Conservation (phyloP, 2,797 vertebrate genomes). For the Falco naumanni region DNA sequence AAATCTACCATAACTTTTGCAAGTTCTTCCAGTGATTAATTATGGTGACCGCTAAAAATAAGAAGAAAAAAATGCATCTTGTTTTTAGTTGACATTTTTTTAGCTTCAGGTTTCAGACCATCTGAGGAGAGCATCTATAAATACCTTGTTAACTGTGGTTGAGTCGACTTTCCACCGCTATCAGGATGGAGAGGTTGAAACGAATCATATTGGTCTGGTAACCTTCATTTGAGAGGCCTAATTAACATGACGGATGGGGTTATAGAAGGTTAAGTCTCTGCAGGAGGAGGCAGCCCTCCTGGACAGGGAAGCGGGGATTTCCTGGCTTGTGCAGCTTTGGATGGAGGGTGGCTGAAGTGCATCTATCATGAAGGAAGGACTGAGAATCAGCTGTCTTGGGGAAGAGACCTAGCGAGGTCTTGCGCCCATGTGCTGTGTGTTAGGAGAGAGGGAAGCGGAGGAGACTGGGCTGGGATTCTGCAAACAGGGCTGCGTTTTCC, state of each 20-base stretch:
- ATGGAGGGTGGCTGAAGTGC: background rate
- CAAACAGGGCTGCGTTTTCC: background rate
- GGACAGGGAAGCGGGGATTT: background rate
- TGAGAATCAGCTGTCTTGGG: background rate
- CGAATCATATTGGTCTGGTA: background rate
- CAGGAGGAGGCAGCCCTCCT: background rate
- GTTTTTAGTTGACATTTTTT: background rate
- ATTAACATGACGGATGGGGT: background rate
- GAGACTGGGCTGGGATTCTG: background rate
- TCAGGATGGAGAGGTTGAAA: background rate
- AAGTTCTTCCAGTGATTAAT: background rate
- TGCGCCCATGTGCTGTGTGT: background rate
- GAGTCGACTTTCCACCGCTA: background rate
- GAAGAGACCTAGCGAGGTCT: accelerated
- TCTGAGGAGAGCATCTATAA: background rate
- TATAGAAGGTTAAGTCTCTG: background rate
- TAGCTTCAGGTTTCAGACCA: background rate
- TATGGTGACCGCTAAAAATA: background rate
- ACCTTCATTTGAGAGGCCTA: background rate
- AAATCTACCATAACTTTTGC: background rate
- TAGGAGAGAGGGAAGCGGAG: background rate
- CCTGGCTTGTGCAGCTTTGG: background rate
- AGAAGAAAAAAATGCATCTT: background rate
- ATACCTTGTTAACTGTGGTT: background rate
- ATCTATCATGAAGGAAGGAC: background rate